Conservation (phyloP, 1,140 invertebrate species). For the Sinonovacula constricta region DNA sequence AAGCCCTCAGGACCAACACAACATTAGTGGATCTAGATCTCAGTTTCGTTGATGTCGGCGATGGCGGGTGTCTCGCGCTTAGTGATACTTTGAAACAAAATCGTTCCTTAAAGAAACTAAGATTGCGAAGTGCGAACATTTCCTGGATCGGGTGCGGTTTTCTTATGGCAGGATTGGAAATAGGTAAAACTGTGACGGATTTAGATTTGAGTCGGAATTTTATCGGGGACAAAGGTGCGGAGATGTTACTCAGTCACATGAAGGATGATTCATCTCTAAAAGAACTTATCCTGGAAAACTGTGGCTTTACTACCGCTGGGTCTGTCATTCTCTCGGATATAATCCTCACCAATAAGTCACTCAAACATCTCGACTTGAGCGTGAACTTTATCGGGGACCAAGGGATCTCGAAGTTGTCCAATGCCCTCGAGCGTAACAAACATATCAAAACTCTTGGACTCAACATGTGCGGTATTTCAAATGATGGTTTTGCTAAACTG, state of each 20-base stretch:
- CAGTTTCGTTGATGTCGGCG: constrained; percentile 72
- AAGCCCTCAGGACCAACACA: constrained; percentile 63
- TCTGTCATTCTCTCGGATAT: constrained; percentile 68
- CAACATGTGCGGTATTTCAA: constrained; percentile 77
- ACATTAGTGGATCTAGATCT: constrained; percentile 69
- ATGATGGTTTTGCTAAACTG: constrained; percentile 73
- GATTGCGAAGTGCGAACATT: constrained; percentile 70
- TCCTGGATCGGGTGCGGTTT: constrained; percentile 69
- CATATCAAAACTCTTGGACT: constrained; percentile 71
- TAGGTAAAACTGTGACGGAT: constrained; percentile 63
- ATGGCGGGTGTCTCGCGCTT: constrained; percentile 65
- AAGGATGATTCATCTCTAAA: constrained; percentile 63
- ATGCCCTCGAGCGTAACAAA: constrained; percentile 70
- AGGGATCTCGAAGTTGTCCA: constrained; percentile 68
- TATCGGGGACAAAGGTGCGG: constrained; percentile 67
- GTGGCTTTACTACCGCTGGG: constrained; percentile 68
- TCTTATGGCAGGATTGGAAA: constrained; percentile 65
- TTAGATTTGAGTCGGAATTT: constrained; percentile 72
- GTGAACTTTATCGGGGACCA: constrained; percentile 72
- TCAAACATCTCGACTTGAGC: constrained; percentile 71
- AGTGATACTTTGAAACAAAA: constrained; percentile 72
- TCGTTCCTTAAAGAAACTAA: constrained; percentile 65
- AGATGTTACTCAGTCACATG: constrained; percentile 68
- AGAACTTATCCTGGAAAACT: constrained; percentile 75
- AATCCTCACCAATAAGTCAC: constrained; percentile 68